Base-by-base conservation (phyloP, 2,888 invertebrate species). In the Nipponacmea schrenckii region DNA sequence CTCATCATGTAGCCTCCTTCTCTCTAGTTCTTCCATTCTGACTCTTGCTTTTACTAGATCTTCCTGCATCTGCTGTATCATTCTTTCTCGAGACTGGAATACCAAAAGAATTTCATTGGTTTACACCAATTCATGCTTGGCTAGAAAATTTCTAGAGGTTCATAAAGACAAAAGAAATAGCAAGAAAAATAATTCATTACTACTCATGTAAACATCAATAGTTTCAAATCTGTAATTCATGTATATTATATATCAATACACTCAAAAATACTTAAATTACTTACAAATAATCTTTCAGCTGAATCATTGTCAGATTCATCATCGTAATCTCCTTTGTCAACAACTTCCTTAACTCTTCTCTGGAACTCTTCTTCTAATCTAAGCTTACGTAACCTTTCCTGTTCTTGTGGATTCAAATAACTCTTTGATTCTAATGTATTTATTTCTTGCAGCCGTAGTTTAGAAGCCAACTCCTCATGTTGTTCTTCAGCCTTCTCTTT, bases 281-380 rank as follows among this genome's bases (percentile, higher is more conserved):
- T 79, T 66, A 84, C 84, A 69, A 74, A 76, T 24, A 79, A 64
- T 46, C 80, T 75, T 64, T 79, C 80, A 24, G 74, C 64, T 24
- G 79, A 73, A n/a, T 86, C 86, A 39, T 79, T 76, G 71, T 84
- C 84, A 7, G 81, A 81, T 20, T 83, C 83, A 56, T 90, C 90
- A 86, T 93, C 91, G 86, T 93, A 90, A 87, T 93, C 91, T 84
- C 91, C 91, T 75, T 93, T 93, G 68, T 94, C 94, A 70, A 93
- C 92, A 46, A 92, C 91, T 89, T 96, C 95, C 85, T 94, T 93
- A 3, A 96, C 96, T 66, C 97, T 91, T 67, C 95, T 92, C 87
- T 97, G 96, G 88, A 98, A 98, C 89, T 98, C 97, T 74, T 95
- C 91, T 87, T 98, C 97, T n/a, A 97, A 90, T 78, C 94, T 93